Evolutionary conservation across 2,113 vertebrate species (phyloP).

Genomic region (Narcine bancroftii): DNA sequence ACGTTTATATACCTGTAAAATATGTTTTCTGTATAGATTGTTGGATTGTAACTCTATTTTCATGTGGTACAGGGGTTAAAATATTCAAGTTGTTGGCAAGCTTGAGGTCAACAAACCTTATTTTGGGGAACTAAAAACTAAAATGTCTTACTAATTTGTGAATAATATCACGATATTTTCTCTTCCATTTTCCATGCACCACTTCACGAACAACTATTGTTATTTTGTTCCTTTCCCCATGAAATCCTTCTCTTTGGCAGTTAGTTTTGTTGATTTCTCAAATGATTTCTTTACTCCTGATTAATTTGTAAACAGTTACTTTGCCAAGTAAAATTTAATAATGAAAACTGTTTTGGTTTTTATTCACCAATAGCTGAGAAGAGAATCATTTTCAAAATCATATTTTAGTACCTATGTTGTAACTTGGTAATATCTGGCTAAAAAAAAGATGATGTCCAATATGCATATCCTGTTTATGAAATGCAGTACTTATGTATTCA

Average conservation of each 20-base stretch:
- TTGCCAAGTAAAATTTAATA: constrained; percentile 1
- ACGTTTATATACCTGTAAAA: background rate
- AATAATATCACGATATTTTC: background rate
- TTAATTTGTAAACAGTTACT: background rate
- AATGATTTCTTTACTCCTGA: background rate
- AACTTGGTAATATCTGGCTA: background rate
- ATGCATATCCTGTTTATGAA: background rate
- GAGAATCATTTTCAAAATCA: background rate
- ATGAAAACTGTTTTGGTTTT: background rate
- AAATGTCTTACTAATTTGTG: background rate
- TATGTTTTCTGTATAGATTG: background rate
- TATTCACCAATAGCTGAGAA: background rate
- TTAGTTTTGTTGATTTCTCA: background rate
- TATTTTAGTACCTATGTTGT: background rate
- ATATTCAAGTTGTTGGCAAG: background rate
- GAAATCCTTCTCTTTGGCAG: background rate
- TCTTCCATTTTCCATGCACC: background rate
- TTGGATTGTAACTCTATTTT: background rate
- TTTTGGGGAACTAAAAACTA: background rate
- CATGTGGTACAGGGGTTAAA: background rate
- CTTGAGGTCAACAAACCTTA: background rate
- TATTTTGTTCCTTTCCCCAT: background rate
- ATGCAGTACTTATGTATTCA: background rate
- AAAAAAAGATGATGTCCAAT: background rate
- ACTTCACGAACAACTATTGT: background rate